Evolutionary conservation across 2,797 vertebrate genomes (phyloP).

Genomic region (Linurgus olivaceus): DNA sequence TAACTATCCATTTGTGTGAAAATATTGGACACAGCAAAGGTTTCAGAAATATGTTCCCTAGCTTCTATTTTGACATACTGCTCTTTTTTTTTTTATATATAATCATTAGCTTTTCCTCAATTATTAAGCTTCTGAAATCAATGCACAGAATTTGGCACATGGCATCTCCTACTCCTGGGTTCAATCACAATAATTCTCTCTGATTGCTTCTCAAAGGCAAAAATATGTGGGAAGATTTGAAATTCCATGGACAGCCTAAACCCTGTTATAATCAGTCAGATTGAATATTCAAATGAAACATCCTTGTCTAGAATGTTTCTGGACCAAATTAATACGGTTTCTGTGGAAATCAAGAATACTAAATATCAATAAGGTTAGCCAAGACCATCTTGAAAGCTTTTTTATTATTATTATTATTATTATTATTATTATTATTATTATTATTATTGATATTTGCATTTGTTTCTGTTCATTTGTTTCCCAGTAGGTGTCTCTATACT

Average conservation of each 20-base stretch:
- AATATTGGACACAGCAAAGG: neutral
- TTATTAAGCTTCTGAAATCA: neutral
- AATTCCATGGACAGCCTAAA: neutral
- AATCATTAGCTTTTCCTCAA: neutral
- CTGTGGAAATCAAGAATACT: neutral
- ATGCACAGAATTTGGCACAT: neutral
- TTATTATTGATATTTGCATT: slow-evolving; percentile 49
- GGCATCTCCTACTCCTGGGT: neutral
- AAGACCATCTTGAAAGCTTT: neutral
- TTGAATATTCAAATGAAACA: neutral
- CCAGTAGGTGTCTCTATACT: slow-evolving; percentile 81
- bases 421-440: neutral
- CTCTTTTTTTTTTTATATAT: too few species aligned
- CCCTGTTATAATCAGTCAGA: neutral
- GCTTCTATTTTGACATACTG: neutral
- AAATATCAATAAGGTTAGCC: neutral
- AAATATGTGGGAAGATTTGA: neutral
- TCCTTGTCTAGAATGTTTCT: neutral
- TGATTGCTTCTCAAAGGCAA: neutral
- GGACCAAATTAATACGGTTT: neutral
- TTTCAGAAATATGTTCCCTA: neutral
- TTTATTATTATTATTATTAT: neutral
- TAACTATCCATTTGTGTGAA: neutral
- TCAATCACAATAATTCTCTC: neutral
- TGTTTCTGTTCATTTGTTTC: slow-evolving; percentile 76